Conservation (phyloP, 2,113 vertebrate species). For the Triplophysa rosa region DNA sequence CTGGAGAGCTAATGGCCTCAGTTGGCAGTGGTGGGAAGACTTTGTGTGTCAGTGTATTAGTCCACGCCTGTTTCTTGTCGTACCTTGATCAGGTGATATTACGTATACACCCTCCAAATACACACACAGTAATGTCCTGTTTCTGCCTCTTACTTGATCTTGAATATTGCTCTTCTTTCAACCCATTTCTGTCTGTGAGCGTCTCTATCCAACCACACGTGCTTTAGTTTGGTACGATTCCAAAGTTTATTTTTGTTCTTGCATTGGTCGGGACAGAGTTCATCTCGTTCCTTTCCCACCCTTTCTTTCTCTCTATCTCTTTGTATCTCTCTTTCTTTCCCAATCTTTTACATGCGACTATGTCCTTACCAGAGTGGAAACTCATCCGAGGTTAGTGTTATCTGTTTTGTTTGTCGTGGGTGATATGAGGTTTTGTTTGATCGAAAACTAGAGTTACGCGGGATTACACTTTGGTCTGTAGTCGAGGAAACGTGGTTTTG, state of each 20-base stretch:
- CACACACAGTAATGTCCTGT: not conserved
- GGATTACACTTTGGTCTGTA: not conserved
- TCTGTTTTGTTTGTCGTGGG: slow-evolving; percentile 7
- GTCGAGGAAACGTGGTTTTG: not conserved
- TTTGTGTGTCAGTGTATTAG: not conserved
- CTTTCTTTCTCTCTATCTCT: slow-evolving; percentile 5
- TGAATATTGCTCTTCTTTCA: not conserved
- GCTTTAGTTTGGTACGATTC: slow-evolving; percentile 15
- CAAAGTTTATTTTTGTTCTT: slow-evolving; percentile 33
- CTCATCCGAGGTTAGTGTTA: slow-evolving; percentile 3
- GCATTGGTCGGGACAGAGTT: slow-evolving; percentile 29
- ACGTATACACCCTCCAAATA: not conserved
- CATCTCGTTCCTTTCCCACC: slow-evolving; percentile 10
- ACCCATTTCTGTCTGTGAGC: not conserved
- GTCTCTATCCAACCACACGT: not conserved
- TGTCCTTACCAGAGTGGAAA: not conserved
- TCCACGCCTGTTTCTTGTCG: not conserved
- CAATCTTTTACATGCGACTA: not conserved
- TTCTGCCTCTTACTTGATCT: not conserved
- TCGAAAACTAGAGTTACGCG: not conserved
- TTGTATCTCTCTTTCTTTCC: not conserved
- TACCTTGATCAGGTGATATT: slow-evolving; percentile 14
- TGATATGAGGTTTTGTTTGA: not conserved
- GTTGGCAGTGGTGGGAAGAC: not conserved
- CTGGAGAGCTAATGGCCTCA: not conserved